Percentiles rank a stretch among this genome's conserved stretches.
phyloP scores from a whole-genome alignment of 2,797 vertebrate species.

The Crotalus adamanteus region DNA sequence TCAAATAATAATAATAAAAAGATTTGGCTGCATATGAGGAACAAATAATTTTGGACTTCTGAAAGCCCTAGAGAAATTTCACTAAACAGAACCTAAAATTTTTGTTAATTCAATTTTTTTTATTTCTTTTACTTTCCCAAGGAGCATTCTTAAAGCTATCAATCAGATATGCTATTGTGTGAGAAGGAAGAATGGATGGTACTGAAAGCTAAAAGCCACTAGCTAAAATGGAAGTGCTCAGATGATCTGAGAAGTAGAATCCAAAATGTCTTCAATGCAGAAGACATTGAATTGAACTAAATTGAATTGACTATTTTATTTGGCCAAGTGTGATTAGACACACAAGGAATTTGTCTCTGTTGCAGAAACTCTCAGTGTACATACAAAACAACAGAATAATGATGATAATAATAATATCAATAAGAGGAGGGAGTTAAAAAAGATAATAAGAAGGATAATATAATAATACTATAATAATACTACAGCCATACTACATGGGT shows the following conservation, averaged over 20 bases:
- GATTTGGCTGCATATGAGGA: conserved; percentile 54
- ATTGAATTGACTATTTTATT: neutral
- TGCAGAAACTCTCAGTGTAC: no score
- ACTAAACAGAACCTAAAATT: conserved; percentile 59
- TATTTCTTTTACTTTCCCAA: neutral
- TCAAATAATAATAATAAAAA: conserved; percentile 56
- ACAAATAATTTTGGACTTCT: conserved; percentile 64
- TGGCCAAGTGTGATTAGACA: neutral
- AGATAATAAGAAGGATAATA: neutral
- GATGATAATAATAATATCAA: no score
- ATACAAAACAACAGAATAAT: no score
- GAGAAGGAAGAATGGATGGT: conserved; percentile 24
- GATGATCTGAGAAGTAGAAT: conserved; percentile 26
- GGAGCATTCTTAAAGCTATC: conserved; percentile 19
- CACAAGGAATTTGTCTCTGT: neutral
- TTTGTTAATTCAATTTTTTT: conserved; percentile 35
- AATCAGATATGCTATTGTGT: conserved; percentile 18
- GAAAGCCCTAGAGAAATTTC: conserved; percentile 54
- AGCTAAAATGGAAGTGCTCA: conserved; percentile 32
- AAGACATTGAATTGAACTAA: neutral
- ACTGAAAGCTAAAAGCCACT: conserved; percentile 46
- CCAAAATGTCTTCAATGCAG: conserved; percentile 36
- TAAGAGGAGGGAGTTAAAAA: neutral
- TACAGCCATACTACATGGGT: neutral
- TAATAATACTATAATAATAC: neutral